phyloP scores from a whole-genome alignment of 2,113 vertebrate genomes.

The Ceyx margarethae region DNA sequence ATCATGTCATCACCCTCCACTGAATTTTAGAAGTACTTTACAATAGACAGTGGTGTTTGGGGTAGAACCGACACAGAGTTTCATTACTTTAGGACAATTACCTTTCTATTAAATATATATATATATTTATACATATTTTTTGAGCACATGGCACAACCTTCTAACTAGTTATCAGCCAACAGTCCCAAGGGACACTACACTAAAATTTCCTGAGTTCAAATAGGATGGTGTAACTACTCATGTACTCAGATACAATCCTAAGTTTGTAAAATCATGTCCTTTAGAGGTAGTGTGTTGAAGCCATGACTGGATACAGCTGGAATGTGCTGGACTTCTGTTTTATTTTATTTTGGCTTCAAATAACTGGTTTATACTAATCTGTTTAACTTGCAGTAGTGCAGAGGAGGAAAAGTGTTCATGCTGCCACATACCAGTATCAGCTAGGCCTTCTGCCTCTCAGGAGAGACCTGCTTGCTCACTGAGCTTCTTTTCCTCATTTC shows the following conservation, averaged over 20 bases:
- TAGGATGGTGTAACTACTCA: not conserved
- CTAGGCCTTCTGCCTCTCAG: not conserved
- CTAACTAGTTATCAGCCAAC: not conserved
- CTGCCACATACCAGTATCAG: not conserved
- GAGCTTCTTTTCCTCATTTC: not conserved
- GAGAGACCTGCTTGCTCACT: not conserved
- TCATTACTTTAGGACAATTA: not conserved
- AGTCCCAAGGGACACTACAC: not conserved
- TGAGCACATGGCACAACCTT: not conserved
- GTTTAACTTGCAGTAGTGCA: not conserved
- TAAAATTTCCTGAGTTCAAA: not conserved
- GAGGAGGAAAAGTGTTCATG: not conserved
- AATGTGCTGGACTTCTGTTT: not conserved
- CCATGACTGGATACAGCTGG: not conserved
- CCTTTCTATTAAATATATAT: not conserved
- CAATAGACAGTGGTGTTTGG: not conserved
- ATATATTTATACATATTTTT: not conserved
- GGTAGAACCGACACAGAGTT: not conserved
- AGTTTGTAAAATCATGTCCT: not conserved
- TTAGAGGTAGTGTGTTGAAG: not conserved
- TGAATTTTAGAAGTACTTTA: not conserved
- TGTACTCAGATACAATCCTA: not conserved
- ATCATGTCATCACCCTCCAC: not conserved
- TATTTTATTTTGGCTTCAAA: not conserved
- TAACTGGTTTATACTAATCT: not conserved